Percentiles rank a stretch among this genome's conserved stretches.
Evolutionary conservation across 2,113 vertebrate genomes (phyloP).

Genomic region (Salvelinus fontinalis): DNA sequence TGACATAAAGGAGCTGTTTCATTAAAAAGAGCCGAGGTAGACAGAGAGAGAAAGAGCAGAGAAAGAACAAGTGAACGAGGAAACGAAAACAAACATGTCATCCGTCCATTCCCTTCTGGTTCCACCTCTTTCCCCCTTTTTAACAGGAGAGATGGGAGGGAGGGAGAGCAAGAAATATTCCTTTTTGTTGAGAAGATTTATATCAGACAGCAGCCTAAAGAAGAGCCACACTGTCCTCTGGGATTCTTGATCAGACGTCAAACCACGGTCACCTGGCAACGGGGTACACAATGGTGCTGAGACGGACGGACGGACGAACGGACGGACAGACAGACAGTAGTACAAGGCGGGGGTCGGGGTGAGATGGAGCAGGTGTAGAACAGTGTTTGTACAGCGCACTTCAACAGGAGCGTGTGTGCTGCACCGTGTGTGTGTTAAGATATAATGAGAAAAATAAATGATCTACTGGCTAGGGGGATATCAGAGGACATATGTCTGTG

Average conservation of each 20-base stretch:
- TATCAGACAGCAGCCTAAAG: background rate
- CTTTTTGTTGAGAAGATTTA: background rate
- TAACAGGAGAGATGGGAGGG: conserved; percentile 24
- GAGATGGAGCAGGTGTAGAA: conserved; percentile 51
- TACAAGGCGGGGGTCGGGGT: conserved; percentile 11
- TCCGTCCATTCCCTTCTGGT: conserved; percentile 62
- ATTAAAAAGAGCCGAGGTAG: conserved; percentile 42
- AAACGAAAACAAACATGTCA: conserved; percentile 66
- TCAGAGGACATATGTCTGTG: background rate
- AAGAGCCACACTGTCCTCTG: background rate
- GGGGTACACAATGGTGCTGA: conserved; percentile 52
- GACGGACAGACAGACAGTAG: conserved; percentile 7
- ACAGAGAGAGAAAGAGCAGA: conserved; percentile 26
- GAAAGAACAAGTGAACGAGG: conserved; percentile 47
- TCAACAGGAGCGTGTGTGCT: conserved; percentile 63
- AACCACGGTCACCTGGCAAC: conserved; percentile 52
- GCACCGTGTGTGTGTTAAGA: conserved; percentile 57
- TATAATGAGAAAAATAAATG: conserved; percentile 67
- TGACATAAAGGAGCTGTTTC: conserved; percentile 37
- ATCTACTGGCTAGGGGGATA: conserved; percentile 48
- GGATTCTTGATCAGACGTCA: too few relatives aligned
- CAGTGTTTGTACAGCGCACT: conserved; percentile 54
- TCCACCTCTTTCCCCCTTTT: conserved; percentile 26
- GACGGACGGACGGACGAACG: conserved; percentile 22
- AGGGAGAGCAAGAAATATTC: conserved; percentile 23